phyloP scores from a whole-genome alignment of 2,888 invertebrate genomes.

The Hirtodrosophila trivittata region DNA sequence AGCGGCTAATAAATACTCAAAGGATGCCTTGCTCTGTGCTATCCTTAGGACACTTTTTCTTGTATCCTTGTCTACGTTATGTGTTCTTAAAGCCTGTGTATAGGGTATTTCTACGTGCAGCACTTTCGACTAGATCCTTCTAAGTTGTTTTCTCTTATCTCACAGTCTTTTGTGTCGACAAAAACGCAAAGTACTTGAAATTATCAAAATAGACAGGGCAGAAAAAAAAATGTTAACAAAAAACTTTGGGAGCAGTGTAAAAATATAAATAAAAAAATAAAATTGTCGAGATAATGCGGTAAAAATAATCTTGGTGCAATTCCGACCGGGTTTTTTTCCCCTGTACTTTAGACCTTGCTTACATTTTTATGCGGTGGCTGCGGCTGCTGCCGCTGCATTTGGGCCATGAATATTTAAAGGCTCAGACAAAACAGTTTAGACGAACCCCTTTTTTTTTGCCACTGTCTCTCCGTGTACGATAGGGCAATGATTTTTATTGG shows the following conservation, averaged over 20 bases:
- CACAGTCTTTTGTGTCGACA: constrained; percentile 53
- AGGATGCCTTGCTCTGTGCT: no score
- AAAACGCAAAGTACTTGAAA: constrained; percentile 61
- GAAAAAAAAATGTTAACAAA: not conserved
- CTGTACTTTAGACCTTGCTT: constrained; percentile 7
- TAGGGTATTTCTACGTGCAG: no score
- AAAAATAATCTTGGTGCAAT: constrained; percentile 63
- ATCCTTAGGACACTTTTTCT: no score
- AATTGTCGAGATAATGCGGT: constrained; percentile 66
- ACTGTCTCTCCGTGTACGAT: constrained; percentile 10
- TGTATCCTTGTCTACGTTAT: no score
- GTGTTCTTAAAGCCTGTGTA: no score
- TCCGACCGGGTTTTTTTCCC: constrained; percentile 30
- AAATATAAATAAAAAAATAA: constrained; percentile 37
- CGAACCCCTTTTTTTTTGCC: not conserved
- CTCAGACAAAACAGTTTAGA: constrained; percentile 37
- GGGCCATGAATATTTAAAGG: constrained; percentile 83
- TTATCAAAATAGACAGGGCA: constrained; percentile 43
- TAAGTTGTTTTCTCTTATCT: constrained; percentile 43
- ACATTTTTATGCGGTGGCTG: constrained; percentile 18
- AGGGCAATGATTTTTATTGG: constrained; percentile 58
- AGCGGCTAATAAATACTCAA: no score
- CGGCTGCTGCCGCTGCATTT: constrained; percentile 35
- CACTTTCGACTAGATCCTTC: no score
- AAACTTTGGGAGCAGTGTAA: no score